These are phyloP conservation scores for Ochotona curzoniae DNA, from an alignment of 2,113 vertebrate species.

Conservation along the genomic window DNA sequence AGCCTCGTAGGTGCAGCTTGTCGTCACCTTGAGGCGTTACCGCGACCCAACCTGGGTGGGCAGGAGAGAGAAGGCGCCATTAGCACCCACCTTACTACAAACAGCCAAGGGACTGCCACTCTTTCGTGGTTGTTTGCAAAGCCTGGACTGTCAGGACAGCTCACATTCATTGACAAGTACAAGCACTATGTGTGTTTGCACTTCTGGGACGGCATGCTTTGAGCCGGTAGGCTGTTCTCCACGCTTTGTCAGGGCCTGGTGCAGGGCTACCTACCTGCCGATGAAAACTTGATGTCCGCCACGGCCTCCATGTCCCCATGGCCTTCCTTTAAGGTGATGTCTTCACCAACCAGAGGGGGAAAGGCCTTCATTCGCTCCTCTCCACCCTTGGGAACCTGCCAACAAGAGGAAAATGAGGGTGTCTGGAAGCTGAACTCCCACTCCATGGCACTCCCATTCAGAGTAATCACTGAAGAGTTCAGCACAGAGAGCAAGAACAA, in stretches of 20 bases:
- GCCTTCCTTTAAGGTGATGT: constrained; percentile 88
- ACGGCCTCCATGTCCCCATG: constrained; percentile 87
- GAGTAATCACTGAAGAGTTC: not conserved
- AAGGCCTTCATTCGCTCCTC: constrained; percentile 93
- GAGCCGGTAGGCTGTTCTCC: too few relatives aligned
- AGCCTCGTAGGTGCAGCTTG: constrained; percentile 87
- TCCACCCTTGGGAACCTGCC: constrained; percentile 93
- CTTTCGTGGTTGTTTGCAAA: not conserved
- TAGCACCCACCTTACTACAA: not conserved
- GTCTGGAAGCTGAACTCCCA: constrained; percentile 23
- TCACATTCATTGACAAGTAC: too few relatives aligned
- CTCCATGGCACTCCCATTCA: not conserved
- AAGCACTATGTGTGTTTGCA: too few relatives aligned
- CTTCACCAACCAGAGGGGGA: constrained; percentile 89
- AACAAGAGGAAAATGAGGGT: constrained; percentile 44
- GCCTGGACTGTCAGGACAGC: too few relatives aligned
- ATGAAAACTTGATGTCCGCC: constrained; percentile 95
- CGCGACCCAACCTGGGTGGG: constrained; percentile 92
- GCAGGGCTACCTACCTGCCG: constrained; percentile 89
- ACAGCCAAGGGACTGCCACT: not conserved
- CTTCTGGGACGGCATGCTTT: too few relatives aligned
- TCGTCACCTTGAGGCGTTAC: constrained; percentile 87
- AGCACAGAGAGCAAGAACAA: not conserved
- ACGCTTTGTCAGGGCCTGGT: too few relatives aligned
- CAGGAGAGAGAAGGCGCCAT: not conserved